Base-by-base conservation (phyloP, 2,888 invertebrate genomes). In the Lagria hirta region DNA sequence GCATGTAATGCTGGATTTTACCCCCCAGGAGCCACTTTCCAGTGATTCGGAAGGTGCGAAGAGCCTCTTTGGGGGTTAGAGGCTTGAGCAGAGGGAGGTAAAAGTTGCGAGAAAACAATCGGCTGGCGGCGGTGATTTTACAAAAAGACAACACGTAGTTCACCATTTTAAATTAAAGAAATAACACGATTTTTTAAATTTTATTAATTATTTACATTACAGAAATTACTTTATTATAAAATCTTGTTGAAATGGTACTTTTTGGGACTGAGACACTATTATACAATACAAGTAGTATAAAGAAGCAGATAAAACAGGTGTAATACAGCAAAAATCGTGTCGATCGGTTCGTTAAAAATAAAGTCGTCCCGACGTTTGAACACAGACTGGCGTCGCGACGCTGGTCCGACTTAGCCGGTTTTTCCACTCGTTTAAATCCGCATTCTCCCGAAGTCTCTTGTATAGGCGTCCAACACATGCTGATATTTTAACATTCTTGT, bases 1-100 rank as follows among this genome's bases (percentile, higher is more conserved):
- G 87, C 73, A 87, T 86, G 77, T 86, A 88, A 68, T 86, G 86
- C 68, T 87, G 87, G 16, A 83, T 79, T 45, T 87, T 87, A 38
- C 86, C 73, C 12, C 86, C 87, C 52, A 86, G 81, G 2, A 87
- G 80, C 69, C 70, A 72, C 70, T 87, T 87, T 42, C 87, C 86
- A 24, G 88, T 88, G 58, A 89, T 86, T 58, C 85, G 79, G 70
- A 88, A 86, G 65, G 86, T 86, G 50, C 88, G 77, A 63, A 85
- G 82, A 0, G 88, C 89, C 60, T 88, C 88, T 11, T 86, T 86
- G 7, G 88, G 88, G 26, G 88, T 87, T 49, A 88, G 83, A 2
- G 88, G 88, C 34, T 87, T 86, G 40, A 89, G 75, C 26, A 90
- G 75, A 12, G 90, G 89, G 63, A 89, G 84, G 68, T 89, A 89